These are phyloP conservation scores for Orthosia incerta DNA, from an alignment of 2,888 invertebrate genomes.

Conservation along the genomic window DNA sequence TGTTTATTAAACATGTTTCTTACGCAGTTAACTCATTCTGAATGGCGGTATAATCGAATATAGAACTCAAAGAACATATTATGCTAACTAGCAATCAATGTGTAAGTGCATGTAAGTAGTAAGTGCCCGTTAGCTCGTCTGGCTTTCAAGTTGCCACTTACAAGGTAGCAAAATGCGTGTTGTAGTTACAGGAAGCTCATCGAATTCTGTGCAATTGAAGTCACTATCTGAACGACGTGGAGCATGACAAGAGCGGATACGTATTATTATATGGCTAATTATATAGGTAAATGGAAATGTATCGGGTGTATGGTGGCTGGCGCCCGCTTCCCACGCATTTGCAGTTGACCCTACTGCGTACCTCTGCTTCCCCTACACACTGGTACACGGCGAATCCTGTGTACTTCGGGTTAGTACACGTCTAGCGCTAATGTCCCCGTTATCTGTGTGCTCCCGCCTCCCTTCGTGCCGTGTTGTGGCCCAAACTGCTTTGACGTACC, in stretches of 20 bases:
- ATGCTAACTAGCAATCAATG: constrained; percentile 63
- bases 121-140: constrained; percentile 57
- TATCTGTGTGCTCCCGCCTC: constrained; percentile 72
- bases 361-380: constrained; percentile 69
- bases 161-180: constrained; percentile 64
- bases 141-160: constrained; percentile 62
- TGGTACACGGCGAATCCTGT: constrained; percentile 74
- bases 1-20: not conserved
- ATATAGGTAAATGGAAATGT: constrained; percentile 42
- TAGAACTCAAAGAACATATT: constrained; percentile 53
- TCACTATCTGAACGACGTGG: constrained; percentile 64
- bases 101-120: constrained; percentile 64
- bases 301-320: constrained; percentile 47
- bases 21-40: constrained; percentile 12
- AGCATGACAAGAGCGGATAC: constrained; percentile 64
- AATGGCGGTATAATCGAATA: constrained; percentile 37
- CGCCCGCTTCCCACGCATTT: constrained; percentile 78
- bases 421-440: constrained; percentile 80
- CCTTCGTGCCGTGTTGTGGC: constrained; percentile 70
- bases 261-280: constrained; percentile 60
- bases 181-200: constrained; percentile 68
- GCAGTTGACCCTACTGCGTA: constrained; percentile 74
- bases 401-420: constrained; percentile 76
- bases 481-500: constrained; percentile 64
- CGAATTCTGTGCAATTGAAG: constrained; percentile 63